Percentiles rank a stretch among this genome's conserved stretches.
Evolutionary conservation across 2,888 invertebrate genomes (phyloP).

Genomic region (Stenodema calcarata): DNA sequence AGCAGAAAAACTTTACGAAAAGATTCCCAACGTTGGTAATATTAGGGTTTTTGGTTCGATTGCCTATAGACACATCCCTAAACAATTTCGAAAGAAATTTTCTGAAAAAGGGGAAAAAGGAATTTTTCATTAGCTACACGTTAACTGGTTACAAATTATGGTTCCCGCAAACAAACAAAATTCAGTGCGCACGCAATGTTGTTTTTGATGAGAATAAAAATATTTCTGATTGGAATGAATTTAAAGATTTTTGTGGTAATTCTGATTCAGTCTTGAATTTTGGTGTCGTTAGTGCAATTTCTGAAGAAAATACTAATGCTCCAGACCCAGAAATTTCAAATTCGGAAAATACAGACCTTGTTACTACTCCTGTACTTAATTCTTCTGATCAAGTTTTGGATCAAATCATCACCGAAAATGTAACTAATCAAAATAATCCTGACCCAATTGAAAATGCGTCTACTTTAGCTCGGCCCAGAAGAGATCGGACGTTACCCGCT

Average conservation of each 20-base stretch:
- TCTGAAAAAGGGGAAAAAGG: background rate
- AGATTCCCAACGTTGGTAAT: background rate
- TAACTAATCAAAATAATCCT: background rate
- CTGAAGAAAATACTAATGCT: too few relatives aligned
- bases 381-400: background rate
- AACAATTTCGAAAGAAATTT: background rate
- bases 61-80: background rate
- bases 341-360: background rate
- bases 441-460: background rate
- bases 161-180: background rate
- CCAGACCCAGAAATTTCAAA: background rate
- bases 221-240: background rate
- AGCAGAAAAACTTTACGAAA: too few relatives aligned
- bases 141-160: background rate
- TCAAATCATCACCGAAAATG: too few relatives aligned
- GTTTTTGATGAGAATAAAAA: background rate
- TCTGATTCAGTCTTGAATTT: too few relatives aligned
- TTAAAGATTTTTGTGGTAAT: too few relatives aligned
- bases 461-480: background rate
- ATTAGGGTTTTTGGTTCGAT: background rate
- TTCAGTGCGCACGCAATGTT: background rate
- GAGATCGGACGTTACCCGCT: background rate
- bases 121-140: background rate
- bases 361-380: background rate
- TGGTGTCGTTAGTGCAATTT: too few relatives aligned